A percentile compares a stretch with the other conserved stretches of the same genome.
These are phyloP conservation scores for Sebastes nivosus DNA, from an alignment of 2,797 vertebrate species.

Conservation along the genomic window DNA sequence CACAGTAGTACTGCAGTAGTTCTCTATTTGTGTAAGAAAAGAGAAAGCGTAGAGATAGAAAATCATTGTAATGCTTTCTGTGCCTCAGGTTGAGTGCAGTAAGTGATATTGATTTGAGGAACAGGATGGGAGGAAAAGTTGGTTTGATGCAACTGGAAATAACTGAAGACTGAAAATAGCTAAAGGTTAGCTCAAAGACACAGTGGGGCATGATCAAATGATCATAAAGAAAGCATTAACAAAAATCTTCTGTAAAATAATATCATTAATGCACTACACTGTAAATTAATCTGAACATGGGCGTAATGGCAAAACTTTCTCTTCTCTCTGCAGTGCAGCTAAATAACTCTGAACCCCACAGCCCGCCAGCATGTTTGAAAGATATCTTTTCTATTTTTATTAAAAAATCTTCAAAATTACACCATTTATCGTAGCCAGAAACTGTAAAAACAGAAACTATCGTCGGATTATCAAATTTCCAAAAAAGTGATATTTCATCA, in stretches of 20 bases:
- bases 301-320: background rate
- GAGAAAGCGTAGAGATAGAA: conserved; percentile 17
- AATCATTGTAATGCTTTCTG: conserved; percentile 31
- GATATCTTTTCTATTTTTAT: background rate
- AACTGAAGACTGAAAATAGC: conserved; percentile 45
- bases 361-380: background rate
- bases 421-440: background rate
- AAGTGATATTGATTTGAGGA: conserved; percentile 59
- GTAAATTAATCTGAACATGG: background rate
- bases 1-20: background rate
- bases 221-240: background rate
- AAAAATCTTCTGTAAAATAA: background rate
- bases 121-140: conserved; percentile 39
- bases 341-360: background rate
- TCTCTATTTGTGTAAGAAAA: conserved; percentile 9
- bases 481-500: background rate
- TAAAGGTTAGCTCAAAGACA: conserved; percentile 44
- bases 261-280: background rate
- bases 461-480: background rate
- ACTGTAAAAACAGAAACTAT: background rate
- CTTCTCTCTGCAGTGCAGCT: background rate
- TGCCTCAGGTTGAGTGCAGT: conserved; percentile 28
- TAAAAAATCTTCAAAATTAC: background rate
- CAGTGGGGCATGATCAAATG: background rate
- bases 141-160: conserved; percentile 44